Percentiles rank a stretch among this genome's conserved stretches.
These are phyloP conservation scores for Rhyacophila evoluta DNA, from an alignment of 2,888 invertebrate genomes.

Conservation along the genomic window DNA sequence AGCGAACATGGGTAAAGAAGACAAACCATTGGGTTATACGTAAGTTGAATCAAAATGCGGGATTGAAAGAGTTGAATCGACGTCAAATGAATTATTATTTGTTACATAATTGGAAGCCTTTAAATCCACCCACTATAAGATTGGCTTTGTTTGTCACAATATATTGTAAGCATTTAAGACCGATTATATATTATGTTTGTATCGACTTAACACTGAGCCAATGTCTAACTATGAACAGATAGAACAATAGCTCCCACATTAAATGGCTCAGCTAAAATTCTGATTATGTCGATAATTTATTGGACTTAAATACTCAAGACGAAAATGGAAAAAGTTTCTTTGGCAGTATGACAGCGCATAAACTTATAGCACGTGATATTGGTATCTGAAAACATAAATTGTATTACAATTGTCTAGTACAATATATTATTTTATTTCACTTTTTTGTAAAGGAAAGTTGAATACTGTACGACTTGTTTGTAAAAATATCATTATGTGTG, in stretches of 20 bases:
- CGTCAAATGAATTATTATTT: not conserved
- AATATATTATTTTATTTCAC: no score
- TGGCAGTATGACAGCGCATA: not conserved
- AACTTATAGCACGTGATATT: no score
- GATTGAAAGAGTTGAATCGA: not conserved
- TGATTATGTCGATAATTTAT: conserved; percentile 6
- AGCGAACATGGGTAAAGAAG: no score
- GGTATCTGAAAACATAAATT: no score
- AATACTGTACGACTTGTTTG: no score
- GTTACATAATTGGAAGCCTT: conserved; percentile 4
- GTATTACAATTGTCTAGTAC: no score
- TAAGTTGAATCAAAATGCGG: no score
- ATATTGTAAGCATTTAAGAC: not conserved
- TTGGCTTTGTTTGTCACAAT: conserved; percentile 8
- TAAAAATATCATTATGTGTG: no score
- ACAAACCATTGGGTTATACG: no score
- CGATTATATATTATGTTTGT: not conserved
- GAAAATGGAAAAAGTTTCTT: not conserved
- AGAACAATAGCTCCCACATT: conserved; percentile 19
- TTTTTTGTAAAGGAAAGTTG: no score
- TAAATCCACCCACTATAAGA: not conserved
- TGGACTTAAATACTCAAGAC: not conserved
- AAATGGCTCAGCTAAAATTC: not conserved
- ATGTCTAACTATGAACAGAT: not conserved
- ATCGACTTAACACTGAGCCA: not conserved